These are phyloP conservation scores for Tenebrio molitor DNA, from an alignment of 1,140 invertebrate species.

Conservation along the genomic window DNA sequence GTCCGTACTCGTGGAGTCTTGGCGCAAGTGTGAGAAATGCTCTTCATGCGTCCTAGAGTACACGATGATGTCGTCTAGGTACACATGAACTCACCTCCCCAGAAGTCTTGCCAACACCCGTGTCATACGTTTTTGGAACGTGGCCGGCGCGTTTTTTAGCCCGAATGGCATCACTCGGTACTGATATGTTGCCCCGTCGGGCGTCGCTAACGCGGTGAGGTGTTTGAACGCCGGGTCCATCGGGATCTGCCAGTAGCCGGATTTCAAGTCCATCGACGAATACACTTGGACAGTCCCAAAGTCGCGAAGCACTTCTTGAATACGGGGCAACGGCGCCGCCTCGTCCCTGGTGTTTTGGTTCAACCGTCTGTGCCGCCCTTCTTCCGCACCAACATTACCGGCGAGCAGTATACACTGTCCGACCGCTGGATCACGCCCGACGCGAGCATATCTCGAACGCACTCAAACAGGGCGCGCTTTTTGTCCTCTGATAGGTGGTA, in stretches of 20 bases:
- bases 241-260: constrained; percentile 61
- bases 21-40: constrained; percentile 27
- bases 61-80: too few species aligned
- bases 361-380: constrained; percentile 58
- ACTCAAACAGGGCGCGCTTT: neutral
- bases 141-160: too few species aligned
- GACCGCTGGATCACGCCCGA: constrained; percentile 35
- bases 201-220: too few species aligned
- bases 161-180: too few species aligned
- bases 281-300: constrained; percentile 47
- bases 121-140: constrained; percentile 53
- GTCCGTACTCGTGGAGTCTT: constrained; percentile 28
- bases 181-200: too few species aligned
- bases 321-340: constrained; percentile 54
- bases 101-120: constrained; percentile 47
- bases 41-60: constrained; percentile 24
- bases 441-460: constrained; percentile 47
- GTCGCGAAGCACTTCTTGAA: constrained; percentile 36
- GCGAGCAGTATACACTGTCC: constrained; percentile 7
- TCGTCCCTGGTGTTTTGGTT: constrained; percentile 65
- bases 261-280: constrained; percentile 53
- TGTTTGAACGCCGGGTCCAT: too few species aligned
- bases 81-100: too few species aligned
- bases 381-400: constrained; percentile 47
- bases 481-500: too few species aligned